Evolutionary conservation across 2,888 invertebrate species (phyloP).

Genomic region (Xestia xanthographa): DNA sequence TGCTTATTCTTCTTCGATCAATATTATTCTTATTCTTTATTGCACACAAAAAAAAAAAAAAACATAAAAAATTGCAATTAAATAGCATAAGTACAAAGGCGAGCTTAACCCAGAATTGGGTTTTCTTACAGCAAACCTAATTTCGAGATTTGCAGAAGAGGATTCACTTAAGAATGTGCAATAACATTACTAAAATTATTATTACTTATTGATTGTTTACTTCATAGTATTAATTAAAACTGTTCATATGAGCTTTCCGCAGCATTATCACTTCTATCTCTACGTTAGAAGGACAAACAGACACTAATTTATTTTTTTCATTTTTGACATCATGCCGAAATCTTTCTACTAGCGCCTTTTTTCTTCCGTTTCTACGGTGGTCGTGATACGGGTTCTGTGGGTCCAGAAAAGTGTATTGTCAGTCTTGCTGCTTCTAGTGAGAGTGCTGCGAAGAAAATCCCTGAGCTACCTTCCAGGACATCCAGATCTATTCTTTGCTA

Average conservation of each 20-base stretch:
- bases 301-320: background rate
- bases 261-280: background rate
- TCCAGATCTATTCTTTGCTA: constrained; percentile 40
- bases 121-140: too few relatives aligned
- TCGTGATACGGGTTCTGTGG: background rate
- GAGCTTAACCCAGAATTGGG: too few relatives aligned
- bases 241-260: background rate
- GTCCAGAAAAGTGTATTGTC: background rate
- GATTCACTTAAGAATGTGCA: too few relatives aligned
- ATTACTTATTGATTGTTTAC: background rate
- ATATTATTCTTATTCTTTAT: too few relatives aligned
- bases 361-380: background rate
- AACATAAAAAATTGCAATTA: too few relatives aligned
- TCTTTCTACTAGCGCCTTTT: background rate
- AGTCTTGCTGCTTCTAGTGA: background rate
- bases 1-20: too few relatives aligned
- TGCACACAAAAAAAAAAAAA: too few relatives aligned
- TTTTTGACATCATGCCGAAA: background rate
- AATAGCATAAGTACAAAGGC: too few relatives aligned
- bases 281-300: background rate
- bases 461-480: constrained; percentile 20
- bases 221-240: background rate
- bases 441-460: background rate
- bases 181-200: too few relatives aligned
- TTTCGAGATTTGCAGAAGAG: too few relatives aligned